phyloP scores from a whole-genome alignment of 2,888 invertebrate species.

The Aphidius colemani region DNA sequence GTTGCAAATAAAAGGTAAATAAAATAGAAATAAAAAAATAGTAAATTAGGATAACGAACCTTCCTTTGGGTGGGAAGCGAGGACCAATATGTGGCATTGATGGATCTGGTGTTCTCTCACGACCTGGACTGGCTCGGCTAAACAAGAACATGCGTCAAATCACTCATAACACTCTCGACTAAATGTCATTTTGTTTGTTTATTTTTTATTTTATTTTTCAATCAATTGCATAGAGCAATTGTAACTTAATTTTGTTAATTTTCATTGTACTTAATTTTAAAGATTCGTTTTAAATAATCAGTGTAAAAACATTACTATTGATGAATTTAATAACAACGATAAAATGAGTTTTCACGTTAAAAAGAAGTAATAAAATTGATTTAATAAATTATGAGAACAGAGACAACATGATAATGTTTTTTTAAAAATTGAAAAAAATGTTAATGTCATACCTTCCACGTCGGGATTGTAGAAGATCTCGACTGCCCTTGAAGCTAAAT shows the following conservation, averaged over 20 bases:
- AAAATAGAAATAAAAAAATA: conserved; percentile 31
- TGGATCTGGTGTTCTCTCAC: conserved; percentile 81
- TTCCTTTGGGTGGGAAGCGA: conserved; percentile 84
- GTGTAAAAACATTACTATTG: background rate
- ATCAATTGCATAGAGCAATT: conserved; percentile 21
- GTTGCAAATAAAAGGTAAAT: conserved; percentile 17
- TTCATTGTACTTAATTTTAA: conserved; percentile 8
- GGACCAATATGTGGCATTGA: conserved; percentile 87
- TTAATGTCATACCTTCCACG: conserved; percentile 58
- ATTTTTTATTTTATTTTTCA: conserved; percentile 23
- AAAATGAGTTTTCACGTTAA: background rate
- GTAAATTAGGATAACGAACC: conserved; percentile 63
- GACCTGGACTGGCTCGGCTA: conserved; percentile 87
- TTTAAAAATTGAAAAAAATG: background rate
- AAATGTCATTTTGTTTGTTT: conserved; percentile 23
- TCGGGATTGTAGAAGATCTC: conserved; percentile 63
- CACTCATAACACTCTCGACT: conserved; percentile 56
- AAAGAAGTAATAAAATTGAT: background rate
- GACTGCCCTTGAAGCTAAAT: conserved; percentile 68
- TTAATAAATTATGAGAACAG: background rate
- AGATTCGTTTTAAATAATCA: background rate
- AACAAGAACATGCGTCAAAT: conserved; percentile 63
- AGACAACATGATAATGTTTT: conserved; percentile 17
- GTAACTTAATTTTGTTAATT: background rate
- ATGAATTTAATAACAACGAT: background rate